Conservation (phyloP, 2,888 invertebrate genomes). For the Bruchidius siliquastri region DNA sequence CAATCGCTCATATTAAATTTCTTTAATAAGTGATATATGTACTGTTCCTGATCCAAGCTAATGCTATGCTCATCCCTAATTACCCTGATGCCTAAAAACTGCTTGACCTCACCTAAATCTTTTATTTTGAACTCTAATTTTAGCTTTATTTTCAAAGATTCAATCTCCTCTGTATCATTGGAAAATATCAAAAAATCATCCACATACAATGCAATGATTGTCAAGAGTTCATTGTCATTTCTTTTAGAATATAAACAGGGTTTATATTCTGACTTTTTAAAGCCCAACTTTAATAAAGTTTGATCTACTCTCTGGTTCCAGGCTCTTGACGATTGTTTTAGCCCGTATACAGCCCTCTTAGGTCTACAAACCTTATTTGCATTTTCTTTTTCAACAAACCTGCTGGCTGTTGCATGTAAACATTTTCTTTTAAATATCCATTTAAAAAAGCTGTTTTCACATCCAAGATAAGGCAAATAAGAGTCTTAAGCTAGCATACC, state of each 20-base stretch:
- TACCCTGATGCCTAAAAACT: conserved; percentile 20
- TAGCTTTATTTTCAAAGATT: conserved; percentile 13
- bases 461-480: conserved; percentile 25
- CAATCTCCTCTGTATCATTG: neutral
- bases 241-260: neutral
- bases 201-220: neutral
- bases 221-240: neutral
- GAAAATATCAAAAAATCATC: neutral
- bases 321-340: conserved; percentile 9
- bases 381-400: conserved; percentile 9
- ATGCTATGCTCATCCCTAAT: conserved; percentile 9
- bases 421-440: conserved; percentile 19
- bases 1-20: conserved; percentile 8
- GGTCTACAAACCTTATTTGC: neutral
- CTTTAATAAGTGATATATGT: conserved; percentile 15
- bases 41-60: conserved; percentile 17
- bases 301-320: conserved; percentile 12
- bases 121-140: conserved; percentile 18
- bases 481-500: conserved; percentile 20
- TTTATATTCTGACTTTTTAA: neutral
- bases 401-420: conserved; percentile 22
- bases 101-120: conserved; percentile 11
- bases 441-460: conserved; percentile 26
- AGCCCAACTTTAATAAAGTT: conserved; percentile 3
- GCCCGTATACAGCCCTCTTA: conserved; percentile 17